Evolutionary conservation across 2,113 vertebrate species (phyloP).

Genomic region (Nycticorax nycticorax): DNA sequence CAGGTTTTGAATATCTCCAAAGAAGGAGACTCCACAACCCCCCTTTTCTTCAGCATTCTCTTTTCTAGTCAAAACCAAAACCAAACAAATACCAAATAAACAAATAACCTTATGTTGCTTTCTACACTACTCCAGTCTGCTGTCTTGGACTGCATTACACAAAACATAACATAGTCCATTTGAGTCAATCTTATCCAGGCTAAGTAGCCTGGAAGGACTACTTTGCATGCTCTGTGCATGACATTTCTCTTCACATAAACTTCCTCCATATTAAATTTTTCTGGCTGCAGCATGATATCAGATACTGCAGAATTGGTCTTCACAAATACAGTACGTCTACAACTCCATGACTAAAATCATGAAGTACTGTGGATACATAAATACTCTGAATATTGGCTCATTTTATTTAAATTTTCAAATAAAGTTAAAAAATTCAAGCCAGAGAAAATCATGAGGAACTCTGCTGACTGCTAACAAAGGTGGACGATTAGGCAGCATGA

Average conservation of each 20-base stretch:
- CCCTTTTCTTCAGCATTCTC: neutral
- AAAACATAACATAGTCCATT: neutral
- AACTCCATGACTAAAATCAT: neutral
- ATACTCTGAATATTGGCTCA: neutral
- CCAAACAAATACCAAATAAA: neutral
- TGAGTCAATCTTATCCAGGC: neutral
- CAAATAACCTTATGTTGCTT: neutral
- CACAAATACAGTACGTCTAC: neutral
- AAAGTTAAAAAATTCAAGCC: neutral
- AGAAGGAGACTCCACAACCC: neutral
- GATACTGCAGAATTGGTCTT: neutral
- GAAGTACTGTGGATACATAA: neutral
- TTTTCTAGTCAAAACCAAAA: neutral
- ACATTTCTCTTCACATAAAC: neutral
- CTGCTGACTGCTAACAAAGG: neutral
- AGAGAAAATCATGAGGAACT: neutral
- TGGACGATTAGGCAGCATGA: neutral
- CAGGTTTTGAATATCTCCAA: no score
- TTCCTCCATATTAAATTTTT: neutral
- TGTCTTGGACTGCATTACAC: neutral
- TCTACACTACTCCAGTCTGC: neutral
- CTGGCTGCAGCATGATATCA: neutral
- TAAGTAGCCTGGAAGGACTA: neutral
- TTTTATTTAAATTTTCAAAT: conserved; percentile 7
- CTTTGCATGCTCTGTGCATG: neutral